A percentile compares a stretch with the other conserved stretches of the same genome.
These are phyloP conservation scores for Eulimnadia texana DNA, from an alignment of 1,140 invertebrate species.

Conservation along the genomic window DNA sequence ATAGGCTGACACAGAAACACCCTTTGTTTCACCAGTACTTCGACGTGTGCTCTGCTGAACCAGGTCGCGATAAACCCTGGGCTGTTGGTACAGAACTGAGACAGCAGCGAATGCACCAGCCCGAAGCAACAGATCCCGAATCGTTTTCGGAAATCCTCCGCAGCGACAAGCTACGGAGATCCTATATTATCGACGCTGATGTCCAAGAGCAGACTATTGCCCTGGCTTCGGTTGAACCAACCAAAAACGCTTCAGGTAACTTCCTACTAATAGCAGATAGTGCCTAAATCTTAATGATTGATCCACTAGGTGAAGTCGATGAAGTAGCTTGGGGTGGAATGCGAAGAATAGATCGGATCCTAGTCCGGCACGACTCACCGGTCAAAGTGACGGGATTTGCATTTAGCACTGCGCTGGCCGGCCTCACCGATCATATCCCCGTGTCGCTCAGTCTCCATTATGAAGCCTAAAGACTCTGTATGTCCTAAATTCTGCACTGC, in stretches of 20 bases:
- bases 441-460: conserved; percentile 16
- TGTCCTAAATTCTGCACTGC: too few relatives aligned
- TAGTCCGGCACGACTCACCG: conserved; percentile 14
- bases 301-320: conserved; percentile 15
- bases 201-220: conserved; percentile 17
- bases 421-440: conserved; percentile 20
- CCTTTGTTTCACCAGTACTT: conserved; percentile 16
- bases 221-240: background rate
- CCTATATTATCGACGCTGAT: conserved; percentile 22
- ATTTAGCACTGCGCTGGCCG: conserved; percentile 17
- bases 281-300: too few relatives aligned
- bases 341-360: conserved; percentile 20
- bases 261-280: too few relatives aligned
- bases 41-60: conserved; percentile 6
- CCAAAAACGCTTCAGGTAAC: conserved; percentile 5
- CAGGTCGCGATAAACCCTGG: conserved; percentile 19
- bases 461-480: background rate
- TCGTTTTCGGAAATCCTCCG: conserved; percentile 17
- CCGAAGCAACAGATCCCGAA: conserved; percentile 13
- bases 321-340: conserved; percentile 17
- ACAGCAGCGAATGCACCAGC: conserved; percentile 17
- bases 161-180: conserved; percentile 18
- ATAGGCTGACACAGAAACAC: conserved; percentile 18
- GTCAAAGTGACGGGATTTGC: conserved; percentile 17
- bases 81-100: conserved; percentile 22